Conservation (phyloP, 1,140 invertebrate species). For the Apis dorsata region DNA sequence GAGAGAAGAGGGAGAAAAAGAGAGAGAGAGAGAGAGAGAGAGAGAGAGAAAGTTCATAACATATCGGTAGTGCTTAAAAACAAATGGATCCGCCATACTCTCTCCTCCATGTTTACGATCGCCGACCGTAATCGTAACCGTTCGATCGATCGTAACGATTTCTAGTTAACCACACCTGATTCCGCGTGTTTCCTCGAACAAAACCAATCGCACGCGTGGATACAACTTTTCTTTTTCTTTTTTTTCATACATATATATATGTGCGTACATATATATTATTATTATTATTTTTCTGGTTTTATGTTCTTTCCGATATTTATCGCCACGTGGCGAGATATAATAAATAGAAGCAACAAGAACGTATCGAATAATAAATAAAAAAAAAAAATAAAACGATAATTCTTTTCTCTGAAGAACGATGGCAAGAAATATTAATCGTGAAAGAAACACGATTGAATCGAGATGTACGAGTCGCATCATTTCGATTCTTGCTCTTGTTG, state of each 20-base stretch:
- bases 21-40: background rate
- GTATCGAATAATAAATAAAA: background rate
- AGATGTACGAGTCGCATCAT: background rate
- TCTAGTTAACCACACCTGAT: constrained; percentile 59
- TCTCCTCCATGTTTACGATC: constrained; percentile 50
- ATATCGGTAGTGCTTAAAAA: constrained; percentile 52
- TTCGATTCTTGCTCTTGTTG: background rate
- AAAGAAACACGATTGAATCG: background rate
- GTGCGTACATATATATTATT: too few relatives aligned
- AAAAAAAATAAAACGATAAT: background rate
- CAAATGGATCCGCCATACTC: constrained; percentile 48
- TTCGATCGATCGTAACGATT: constrained; percentile 59
- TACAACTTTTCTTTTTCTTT: background rate
- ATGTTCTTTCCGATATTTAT: background rate
- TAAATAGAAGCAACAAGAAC: background rate
- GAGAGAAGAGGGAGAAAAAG: background rate
- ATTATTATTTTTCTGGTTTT: background rate
- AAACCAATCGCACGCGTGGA: constrained; percentile 9
- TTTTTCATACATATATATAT: background rate
- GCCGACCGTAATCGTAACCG: constrained; percentile 51
- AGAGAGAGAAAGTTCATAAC: constrained; percentile 31
- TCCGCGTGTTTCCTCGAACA: constrained; percentile 10
- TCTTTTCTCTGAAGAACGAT: background rate
- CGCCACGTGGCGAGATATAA: background rate
- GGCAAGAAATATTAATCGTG: background rate